Evolutionary conservation across 2,113 vertebrate genomes (phyloP), one percentile per base, ranked within the genome.

Genomic region (Charina bottae): DNA sequence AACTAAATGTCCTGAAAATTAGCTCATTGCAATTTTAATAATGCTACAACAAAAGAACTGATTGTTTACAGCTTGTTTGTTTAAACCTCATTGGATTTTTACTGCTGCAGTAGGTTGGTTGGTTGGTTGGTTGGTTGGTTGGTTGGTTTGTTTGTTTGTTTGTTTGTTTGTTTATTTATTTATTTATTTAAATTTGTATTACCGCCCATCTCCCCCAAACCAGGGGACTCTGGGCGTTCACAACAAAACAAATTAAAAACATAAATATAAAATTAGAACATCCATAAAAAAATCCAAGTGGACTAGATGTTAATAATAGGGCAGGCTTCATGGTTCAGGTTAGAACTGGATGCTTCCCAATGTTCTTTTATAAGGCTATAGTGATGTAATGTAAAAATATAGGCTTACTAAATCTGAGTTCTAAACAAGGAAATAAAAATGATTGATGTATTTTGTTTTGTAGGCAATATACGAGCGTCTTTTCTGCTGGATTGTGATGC

Each of bases 381-480:
- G n/a, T 84, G 28, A n/a, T 6, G 11, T 19, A 9, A 12, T 1
- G 33, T 26, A 84, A 55, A 37, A 2, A 19, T 26, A 6, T 33
- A 85, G 23, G 3, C 9, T 42, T 26, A 85, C n/a, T 55, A 42
- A 60, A 58, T 24, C 42, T 54, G 68, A 54, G 42, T 49, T 88
- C 11, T 83, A 28, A 85, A 26, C 55, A 54, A 87, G 53, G 42
- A 85, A 78, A 72, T 42, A 87, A 33, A 88, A 37, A 19, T 85
- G 6, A 89, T 37, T 3, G 17, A 24, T 0, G 91, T 85, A 94
- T 49, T 96, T 49, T 90, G 93, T 83, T 92, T 94, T 91, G 21
- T 97, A 99, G 99, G 99, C 99, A 2, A 99, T 99, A 95, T 99
- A 99, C 0, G 99, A 99, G 90, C 98, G 99, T 0, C 98, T 99